phyloP scores from a whole-genome alignment of 2,113 vertebrate genomes.

The Tonatia bakeri region DNA sequence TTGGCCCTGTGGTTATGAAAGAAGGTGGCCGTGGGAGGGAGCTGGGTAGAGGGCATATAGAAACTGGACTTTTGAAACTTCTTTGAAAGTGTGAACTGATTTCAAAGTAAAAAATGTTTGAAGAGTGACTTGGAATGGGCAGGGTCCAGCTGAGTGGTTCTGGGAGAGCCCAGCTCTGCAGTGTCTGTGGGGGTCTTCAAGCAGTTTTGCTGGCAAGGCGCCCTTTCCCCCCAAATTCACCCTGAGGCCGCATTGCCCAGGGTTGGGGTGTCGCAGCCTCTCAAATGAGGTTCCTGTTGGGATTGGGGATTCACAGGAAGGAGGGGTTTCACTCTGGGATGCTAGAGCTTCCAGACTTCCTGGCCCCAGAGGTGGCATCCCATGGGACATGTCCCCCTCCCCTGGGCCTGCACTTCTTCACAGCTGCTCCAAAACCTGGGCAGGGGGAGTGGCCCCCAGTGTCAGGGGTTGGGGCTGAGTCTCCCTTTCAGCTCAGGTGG shows the following conservation, averaged over 20 bases:
- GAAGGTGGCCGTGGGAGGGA: background rate
- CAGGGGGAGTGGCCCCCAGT: rapidly evolving
- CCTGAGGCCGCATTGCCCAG: background rate
- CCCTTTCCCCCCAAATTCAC: rapidly evolving
- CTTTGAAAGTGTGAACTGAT: background rate
- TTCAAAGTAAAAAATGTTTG: background rate
- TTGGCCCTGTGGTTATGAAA: background rate
- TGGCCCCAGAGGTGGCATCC: background rate
- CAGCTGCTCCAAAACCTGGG: too few species aligned
- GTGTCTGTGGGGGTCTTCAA: background rate
- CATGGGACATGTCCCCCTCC: too few species aligned
- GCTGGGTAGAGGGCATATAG: background rate
- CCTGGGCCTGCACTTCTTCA: background rate
- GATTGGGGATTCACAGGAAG: too few species aligned
- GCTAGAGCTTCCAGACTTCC: too few species aligned
- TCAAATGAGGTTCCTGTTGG: too few species aligned
- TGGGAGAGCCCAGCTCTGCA: background rate
- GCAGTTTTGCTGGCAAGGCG: too few species aligned
- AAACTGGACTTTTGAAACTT: background rate
- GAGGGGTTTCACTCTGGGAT: too few species aligned
- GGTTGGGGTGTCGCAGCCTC: too few species aligned
- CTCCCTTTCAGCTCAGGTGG: background rate
- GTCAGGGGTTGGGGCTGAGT: background rate
- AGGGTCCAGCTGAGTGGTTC: background rate
- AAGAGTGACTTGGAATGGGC: background rate